Evolutionary conservation across 2,888 invertebrate species (phyloP).

Genomic region (Lordiphosa andalusiaca): DNA sequence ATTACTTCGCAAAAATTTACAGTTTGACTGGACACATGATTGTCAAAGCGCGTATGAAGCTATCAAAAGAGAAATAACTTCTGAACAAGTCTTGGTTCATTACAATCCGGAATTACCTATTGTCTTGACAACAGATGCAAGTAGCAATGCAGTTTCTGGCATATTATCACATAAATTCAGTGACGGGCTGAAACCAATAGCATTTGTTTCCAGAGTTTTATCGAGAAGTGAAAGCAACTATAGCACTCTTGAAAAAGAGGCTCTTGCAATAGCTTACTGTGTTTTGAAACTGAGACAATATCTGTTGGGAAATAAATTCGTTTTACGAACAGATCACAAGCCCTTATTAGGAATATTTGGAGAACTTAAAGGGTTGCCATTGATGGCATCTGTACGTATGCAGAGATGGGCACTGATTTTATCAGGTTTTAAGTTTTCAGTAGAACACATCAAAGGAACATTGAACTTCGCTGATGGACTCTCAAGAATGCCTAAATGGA

Average conservation of each 20-base stretch:
- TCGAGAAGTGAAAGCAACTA: conserved; percentile 2
- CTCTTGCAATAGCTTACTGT: conserved; percentile 1
- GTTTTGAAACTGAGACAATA: not conserved
- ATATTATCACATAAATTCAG: conserved; percentile 3
- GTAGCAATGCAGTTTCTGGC: conserved; percentile 1
- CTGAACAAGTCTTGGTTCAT: not conserved
- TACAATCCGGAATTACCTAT: no score
- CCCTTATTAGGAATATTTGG: not conserved
- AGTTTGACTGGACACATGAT: not conserved
- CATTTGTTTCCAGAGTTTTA: not conserved
- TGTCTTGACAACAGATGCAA: no score
- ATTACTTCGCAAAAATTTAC: not conserved
- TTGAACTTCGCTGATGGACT: no score
- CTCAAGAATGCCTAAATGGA: no score
- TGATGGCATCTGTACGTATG: not conserved
- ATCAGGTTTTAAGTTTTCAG: not conserved
- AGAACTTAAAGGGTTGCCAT: not conserved
- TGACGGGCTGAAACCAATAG: conserved; percentile 2
- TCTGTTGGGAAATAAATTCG: conserved; percentile 4
- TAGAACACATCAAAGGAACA: no score
- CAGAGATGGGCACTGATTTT: conserved; percentile 2
- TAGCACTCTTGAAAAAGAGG: conserved; percentile 1
- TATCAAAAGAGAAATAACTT: not conserved
- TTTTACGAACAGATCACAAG: conserved; percentile 5
- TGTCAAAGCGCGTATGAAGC: not conserved